These are phyloP conservation scores for Ophiodon elongatus DNA, from an alignment of 2,113 vertebrate species.

Conservation along the genomic window DNA sequence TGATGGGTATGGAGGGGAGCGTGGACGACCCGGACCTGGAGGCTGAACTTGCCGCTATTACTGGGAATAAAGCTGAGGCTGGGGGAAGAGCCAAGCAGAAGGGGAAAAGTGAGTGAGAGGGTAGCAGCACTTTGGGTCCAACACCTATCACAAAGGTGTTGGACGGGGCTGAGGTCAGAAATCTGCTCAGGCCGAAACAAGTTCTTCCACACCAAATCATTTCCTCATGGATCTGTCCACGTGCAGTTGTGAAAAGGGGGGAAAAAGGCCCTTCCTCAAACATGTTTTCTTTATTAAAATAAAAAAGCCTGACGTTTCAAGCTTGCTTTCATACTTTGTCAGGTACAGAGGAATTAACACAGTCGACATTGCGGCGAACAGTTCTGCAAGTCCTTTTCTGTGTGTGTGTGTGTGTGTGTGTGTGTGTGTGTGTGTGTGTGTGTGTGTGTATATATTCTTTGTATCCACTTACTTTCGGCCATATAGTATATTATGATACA, in stretches of 20 bases:
- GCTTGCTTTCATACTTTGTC: too few relatives aligned
- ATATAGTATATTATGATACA: neutral
- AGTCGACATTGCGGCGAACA: too few relatives aligned
- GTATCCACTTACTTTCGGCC: neutral
- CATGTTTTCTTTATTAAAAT: neutral
- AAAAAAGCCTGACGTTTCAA: neutral
- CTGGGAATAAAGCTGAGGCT: constrained; percentile 75
- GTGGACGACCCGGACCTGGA: constrained; percentile 91
- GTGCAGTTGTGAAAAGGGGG: neutral
- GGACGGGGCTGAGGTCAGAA: too few relatives aligned
- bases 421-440: neutral
- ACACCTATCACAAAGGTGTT: neutral
- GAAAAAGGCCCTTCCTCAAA: neutral
- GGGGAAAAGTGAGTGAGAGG: constrained; percentile 83
- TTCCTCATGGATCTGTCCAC: neutral
- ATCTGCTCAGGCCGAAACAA: too few relatives aligned
- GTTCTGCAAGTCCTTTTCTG: too few relatives aligned
- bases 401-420: too few relatives aligned
- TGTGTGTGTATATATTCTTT: neutral
- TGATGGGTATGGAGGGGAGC: constrained; percentile 84
- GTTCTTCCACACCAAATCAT: neutral
- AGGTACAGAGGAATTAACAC: neutral
- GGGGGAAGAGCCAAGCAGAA: constrained; percentile 82
- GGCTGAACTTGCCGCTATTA: constrained; percentile 92
- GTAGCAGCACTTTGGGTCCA: neutral